Evolutionary conservation across 2,113 vertebrate species (phyloP), one percentile per base, ranked within the genome.

Genomic region (Cynopterus brachyotis): DNA sequence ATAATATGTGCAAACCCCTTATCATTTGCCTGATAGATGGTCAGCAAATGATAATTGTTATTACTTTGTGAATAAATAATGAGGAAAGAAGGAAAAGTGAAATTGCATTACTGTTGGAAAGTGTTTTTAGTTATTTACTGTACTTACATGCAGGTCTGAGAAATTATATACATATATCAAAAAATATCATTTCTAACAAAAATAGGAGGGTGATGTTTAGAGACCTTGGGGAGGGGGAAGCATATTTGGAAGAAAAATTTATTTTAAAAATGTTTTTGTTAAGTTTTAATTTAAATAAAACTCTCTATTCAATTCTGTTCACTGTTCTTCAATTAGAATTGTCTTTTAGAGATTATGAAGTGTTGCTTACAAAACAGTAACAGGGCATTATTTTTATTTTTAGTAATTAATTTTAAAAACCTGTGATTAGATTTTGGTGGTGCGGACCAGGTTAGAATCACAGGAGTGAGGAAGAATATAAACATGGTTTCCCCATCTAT

Each of bases 261-360:
- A 69, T 75, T 59, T 60, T 6, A 45, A 42, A 79, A 45, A 92
- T 12, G 69, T 30, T 67, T 89, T 45, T 78, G 17, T 84, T 50
- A 26, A 89, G 5, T 32, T 93, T 20, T 57, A n/a, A 81, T 84
- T 95, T 91, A 83, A 93, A 88, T 86, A 78, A 96, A 93, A 95
- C 42, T 66, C 19, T 80, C 16, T 80, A 42, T 57, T 94, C 53
- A 73, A 86, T 75, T 83, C 30, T 92, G 30, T 47, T 72, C 57
- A 85, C 26, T 79, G 35, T 45, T 82, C 40, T 60, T 82, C 30
- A 76, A 66, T 55, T 47, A 87, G 47, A 80, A 69, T 72, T 96
- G 26, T 9, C 42, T 96, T 96, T 90, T 47, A 80, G 50, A 67
- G 32, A 91, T 67, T 82, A 62, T 22, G 24, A 91, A 62, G 20